phyloP scores from a whole-genome alignment of 2,113 vertebrate species.

The Mus spicilegus region DNA sequence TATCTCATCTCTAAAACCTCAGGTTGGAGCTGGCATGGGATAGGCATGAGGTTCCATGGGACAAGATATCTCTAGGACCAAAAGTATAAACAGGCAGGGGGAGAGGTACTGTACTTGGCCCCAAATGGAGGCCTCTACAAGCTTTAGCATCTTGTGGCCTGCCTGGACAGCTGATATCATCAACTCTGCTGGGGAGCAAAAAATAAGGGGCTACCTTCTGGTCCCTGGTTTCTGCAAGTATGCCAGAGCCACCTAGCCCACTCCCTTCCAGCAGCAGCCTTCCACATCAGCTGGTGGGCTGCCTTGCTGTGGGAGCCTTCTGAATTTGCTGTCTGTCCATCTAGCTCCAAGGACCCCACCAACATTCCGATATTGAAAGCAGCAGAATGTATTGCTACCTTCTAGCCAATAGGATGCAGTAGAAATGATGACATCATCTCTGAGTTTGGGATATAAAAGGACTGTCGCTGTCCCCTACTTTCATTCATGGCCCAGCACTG shows the following conservation, averaged over 20 bases:
- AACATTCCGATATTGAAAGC: not conserved
- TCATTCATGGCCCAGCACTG: not conserved
- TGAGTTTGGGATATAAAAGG: not conserved
- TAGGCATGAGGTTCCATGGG: accelerated
- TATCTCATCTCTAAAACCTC: not conserved
- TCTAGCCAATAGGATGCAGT: not conserved
- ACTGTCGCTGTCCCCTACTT: not conserved
- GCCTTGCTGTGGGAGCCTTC: not conserved
- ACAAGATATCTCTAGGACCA: not conserved
- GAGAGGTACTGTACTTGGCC: not conserved
- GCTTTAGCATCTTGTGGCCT: not conserved
- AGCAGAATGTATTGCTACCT: not conserved
- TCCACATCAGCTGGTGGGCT: not conserved
- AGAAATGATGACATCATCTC: not conserved
- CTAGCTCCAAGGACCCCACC: not conserved
- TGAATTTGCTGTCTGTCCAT: not conserved
- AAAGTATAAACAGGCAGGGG: not conserved
- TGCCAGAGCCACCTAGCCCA: not conserved
- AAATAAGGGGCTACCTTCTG: not conserved
- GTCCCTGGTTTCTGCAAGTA: not conserved
- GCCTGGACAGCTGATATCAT: not conserved
- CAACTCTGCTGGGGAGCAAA: too few relatives aligned
- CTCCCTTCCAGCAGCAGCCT: not conserved
- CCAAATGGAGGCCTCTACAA: too few relatives aligned
- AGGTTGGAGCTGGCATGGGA: not conserved